phyloP scores from a whole-genome alignment of 2,113 vertebrate genomes.

The Peromyscus maniculatus region DNA sequence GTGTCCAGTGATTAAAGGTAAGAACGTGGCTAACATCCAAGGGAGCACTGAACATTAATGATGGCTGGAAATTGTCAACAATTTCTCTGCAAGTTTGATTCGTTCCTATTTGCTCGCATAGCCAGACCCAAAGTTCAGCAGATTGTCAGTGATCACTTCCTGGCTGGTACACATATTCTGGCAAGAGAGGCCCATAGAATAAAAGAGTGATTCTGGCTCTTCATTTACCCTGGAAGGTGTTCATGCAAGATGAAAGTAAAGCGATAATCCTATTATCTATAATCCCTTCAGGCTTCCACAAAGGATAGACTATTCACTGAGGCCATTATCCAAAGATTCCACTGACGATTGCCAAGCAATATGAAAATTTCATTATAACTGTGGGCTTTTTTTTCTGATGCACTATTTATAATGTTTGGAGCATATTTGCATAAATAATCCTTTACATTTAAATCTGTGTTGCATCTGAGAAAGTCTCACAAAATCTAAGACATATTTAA shows the following conservation, averaged over 20 bases:
- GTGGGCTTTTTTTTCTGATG: background rate
- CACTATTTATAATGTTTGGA: conserved; percentile 7
- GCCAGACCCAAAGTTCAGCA: conserved; percentile 52
- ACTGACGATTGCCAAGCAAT: conserved; percentile 4
- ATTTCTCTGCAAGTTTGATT: conserved; percentile 84
- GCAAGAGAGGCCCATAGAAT: background rate
- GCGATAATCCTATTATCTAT: conserved; percentile 67
- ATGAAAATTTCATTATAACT: conserved; percentile 36
- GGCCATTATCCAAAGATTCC: conserved; percentile 44
- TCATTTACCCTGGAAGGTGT: conserved; percentile 35
- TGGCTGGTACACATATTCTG: background rate
- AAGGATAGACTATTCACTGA: conserved; percentile 17
- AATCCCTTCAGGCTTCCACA: conserved; percentile 38
- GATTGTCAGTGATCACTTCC: conserved; percentile 48
- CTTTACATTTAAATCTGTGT: conserved; percentile 22
- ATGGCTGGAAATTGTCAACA: conserved; percentile 88
- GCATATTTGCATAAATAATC: conserved; percentile 39
- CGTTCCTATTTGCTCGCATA: conserved; percentile 76
- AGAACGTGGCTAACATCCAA: conserved; percentile 86
- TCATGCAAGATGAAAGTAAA: conserved; percentile 39
- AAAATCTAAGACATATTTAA: background rate
- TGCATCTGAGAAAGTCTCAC: background rate
- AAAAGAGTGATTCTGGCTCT: conserved; percentile 36
- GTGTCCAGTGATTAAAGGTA: conserved; percentile 89
- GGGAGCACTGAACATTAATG: conserved; percentile 85